phyloP scores from a whole-genome alignment of 1,140 invertebrate genomes.

The Heterodera carotae region DNA sequence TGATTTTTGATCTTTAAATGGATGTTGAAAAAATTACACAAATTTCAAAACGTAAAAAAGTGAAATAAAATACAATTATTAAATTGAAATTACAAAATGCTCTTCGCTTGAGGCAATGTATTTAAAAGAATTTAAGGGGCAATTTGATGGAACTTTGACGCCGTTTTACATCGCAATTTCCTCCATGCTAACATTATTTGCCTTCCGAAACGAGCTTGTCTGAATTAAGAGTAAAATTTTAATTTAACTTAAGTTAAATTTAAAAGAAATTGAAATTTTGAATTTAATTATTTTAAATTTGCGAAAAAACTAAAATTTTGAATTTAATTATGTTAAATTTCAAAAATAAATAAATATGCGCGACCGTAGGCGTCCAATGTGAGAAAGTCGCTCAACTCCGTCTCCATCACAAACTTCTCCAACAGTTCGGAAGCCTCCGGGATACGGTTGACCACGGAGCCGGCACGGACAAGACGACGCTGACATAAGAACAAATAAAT shows the following conservation, averaged over 20 bases:
- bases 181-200: conserved; percentile 43
- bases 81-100: no score
- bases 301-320: no score
- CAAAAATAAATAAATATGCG: neutral
- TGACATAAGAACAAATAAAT: conserved; percentile 29
- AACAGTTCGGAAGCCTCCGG: conserved; percentile 63
- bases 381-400: conserved; percentile 61
- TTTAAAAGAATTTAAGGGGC: neutral
- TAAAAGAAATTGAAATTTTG: no score
- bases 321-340: conserved; percentile 4
- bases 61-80: no score
- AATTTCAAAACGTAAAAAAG: no score
- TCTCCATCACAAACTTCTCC: conserved; percentile 61
- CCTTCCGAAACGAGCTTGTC: conserved; percentile 64
- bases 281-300: no score
- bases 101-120: conserved; percentile 12
- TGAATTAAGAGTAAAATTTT: no score
- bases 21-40: no score
- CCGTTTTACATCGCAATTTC: neutral
- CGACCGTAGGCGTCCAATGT: conserved; percentile 51
- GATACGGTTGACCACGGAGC: conserved; percentile 63
- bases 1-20: no score
- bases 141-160: conserved; percentile 6
- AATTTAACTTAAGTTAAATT: no score
- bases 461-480: conserved; percentile 60